Evolutionary conservation across 2,113 vertebrate species (phyloP), one percentile per base, ranked within the genome.

Genomic region (Hippocampus barbouri): DNA sequence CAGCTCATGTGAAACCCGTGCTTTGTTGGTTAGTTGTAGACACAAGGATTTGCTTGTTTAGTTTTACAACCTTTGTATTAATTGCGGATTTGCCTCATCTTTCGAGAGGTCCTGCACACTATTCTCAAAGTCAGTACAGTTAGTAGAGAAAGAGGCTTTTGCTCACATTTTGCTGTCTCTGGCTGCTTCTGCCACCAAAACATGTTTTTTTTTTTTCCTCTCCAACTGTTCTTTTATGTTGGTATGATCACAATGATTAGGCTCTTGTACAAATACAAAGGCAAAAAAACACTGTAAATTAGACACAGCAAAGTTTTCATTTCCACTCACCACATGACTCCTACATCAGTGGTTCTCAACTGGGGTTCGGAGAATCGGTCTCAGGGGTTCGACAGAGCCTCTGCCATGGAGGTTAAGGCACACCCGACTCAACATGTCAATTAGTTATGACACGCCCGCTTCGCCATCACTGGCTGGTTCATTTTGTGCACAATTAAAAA

Each of bases 181-280:
- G 70, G 56, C 65, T 68, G 43, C 60, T 62, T 62, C 34, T 63
- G 47, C 61, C 53, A 56, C 45, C 54, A 53, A 71, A 64, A 68
- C 40, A 66, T 23, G 16, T 15, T 66, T 25, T 2, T 25, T 2
- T 25, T 27, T 15, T 20, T 5, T 5, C 34, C 34, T 0, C 5
- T 14, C 41, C 10, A 43, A 25, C 2, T 47, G 43, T 51, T 66
- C 45, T 56, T 47, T 62, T 6, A 70, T 34, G 8, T 41, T 16
- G 40, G 34, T 51, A 8, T 59, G 59, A 49, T 49, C 10, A 47
- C 14, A 45, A 14, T 18, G 43, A 47, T 66, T 43, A 7, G 10
- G 2, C 2, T 25, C 25, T 43, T 43, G 38, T 65, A 27, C 11
- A 21, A 62, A 38, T 62, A 25, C 2, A 12, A 62, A 38, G 27